Percentiles rank a stretch among this genome's conserved stretches.
These are phyloP conservation scores for Hippocampus zosterae DNA, from an alignment of 2,113 vertebrate species.

Conservation along the genomic window DNA sequence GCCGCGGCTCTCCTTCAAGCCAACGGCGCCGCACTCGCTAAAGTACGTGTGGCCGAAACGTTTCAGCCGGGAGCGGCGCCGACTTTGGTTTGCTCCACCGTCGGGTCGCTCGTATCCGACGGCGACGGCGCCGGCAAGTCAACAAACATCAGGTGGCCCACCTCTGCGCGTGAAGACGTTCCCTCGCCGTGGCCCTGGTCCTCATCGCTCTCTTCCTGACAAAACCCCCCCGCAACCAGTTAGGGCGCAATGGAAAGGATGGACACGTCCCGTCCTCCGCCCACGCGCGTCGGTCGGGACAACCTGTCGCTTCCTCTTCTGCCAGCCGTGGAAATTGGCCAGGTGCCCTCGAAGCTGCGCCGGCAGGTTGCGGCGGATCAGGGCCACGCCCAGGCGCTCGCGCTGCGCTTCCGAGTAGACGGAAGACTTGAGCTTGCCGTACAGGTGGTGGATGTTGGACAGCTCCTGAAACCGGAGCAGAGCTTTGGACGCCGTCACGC, in stretches of 20 bases:
- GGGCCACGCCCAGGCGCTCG: conserved; percentile 65
- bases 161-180: conserved; percentile 57
- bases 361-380: conserved; percentile 79
- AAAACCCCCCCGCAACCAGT: not conserved
- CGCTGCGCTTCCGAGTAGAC: conserved; percentile 60
- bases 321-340: conserved; percentile 81
- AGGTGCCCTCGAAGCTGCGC: conserved; percentile 72
- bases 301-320: conserved; percentile 50
- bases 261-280: too few species aligned
- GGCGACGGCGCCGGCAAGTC: too few species aligned
- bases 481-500: not conserved
- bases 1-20: too few species aligned
- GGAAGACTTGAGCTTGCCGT: conserved; percentile 80
- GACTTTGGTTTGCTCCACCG: too few species aligned
- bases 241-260: not conserved
- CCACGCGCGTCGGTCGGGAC: too few species aligned
- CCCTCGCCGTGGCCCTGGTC: conserved; percentile 39
- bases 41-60: too few species aligned
- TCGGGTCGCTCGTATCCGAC: too few species aligned
- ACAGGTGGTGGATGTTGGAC: conserved; percentile 84
- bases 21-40: too few species aligned
- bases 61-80: too few species aligned
- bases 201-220: not conserved
- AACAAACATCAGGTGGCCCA: conserved; percentile 1
- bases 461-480: conserved; percentile 75